Conservation (phyloP, 2,797 vertebrate species). For the Botia kubotai region DNA sequence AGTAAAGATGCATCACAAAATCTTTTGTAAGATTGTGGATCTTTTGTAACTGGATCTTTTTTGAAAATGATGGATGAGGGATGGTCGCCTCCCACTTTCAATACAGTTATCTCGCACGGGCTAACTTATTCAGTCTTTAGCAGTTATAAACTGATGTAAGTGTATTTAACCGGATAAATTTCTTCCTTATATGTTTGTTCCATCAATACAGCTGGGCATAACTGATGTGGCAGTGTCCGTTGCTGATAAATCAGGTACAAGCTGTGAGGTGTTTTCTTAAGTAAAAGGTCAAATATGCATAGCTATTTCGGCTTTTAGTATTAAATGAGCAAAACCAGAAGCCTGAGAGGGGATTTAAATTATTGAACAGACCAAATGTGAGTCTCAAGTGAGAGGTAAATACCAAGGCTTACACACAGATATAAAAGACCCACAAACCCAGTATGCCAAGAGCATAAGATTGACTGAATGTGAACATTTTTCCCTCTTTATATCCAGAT, state of each 20-base stretch:
- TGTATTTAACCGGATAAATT: neutral
- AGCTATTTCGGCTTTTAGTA: neutral
- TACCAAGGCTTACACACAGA: slow-evolving; percentile 36
- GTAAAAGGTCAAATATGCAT: neutral
- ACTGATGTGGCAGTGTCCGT: slow-evolving; percentile 41
- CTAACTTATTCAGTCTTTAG: slow-evolving; percentile 2
- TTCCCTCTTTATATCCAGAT: slow-evolving; percentile 70
- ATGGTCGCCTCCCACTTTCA: slow-evolving; percentile 15
- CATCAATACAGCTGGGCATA: slow-evolving; percentile 37
- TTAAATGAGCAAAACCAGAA: slow-evolving; percentile 60
- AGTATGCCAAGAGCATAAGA: slow-evolving; percentile 53
- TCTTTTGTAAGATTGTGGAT: slow-evolving; percentile 9
- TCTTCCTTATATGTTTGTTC: neutral
- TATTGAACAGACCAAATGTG: slow-evolving; percentile 45
- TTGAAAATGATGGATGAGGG: slow-evolving; percentile 33
- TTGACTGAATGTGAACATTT: slow-evolving; percentile 67
- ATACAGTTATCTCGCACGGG: slow-evolving; percentile 8
- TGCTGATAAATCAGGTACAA: neutral
- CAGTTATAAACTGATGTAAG: neutral
- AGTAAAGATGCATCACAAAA: slow-evolving; percentile 4
- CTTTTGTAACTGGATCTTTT: slow-evolving; percentile 40
- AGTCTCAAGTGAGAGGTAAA: slow-evolving; percentile 62
- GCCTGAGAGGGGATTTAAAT: slow-evolving; percentile 56
- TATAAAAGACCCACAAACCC: slow-evolving; percentile 44
- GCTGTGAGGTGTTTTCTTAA: neutral